Evolutionary conservation across 2,797 vertebrate species (phyloP).

Genomic region (Lemur catta): DNA sequence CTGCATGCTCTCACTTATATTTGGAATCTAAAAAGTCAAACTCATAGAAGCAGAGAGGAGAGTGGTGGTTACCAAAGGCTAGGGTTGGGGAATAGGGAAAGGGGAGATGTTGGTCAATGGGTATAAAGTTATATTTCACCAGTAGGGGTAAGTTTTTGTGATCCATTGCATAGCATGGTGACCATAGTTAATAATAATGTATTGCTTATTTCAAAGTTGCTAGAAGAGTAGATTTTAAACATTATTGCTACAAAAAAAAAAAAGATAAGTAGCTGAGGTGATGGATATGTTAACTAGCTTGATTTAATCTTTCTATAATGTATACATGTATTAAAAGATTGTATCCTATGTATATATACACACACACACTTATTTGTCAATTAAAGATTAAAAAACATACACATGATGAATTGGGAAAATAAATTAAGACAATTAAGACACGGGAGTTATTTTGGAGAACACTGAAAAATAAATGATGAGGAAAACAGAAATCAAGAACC

Average conservation of each 20-base stretch:
- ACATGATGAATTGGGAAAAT: not conserved
- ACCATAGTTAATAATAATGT: not conserved
- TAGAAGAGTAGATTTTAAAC: not conserved
- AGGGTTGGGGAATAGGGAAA: too few species aligned
- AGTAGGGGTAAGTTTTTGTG: not conserved
- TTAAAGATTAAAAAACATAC: not conserved
- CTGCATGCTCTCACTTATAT: not conserved
- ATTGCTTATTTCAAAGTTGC: not conserved
- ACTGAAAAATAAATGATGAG: not conserved
- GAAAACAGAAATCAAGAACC: not conserved
- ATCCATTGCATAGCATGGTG: not conserved
- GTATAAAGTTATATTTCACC: not conserved
- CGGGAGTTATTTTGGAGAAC: not conserved
- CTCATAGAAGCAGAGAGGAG: not conserved
- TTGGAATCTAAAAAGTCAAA: not conserved
- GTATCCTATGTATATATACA: not conserved
- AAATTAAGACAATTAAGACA: not conserved
- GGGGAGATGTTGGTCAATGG: not conserved
- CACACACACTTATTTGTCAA: not conserved
- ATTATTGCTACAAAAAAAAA: not conserved
- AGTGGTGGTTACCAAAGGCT: not conserved
- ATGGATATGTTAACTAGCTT: not conserved
- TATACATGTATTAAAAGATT: too few species aligned
- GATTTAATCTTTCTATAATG: not conserved
- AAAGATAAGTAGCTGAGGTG: not conserved